Evolutionary conservation across 1,140 invertebrate species (phyloP).

Genomic region (Cotesia typhae): DNA sequence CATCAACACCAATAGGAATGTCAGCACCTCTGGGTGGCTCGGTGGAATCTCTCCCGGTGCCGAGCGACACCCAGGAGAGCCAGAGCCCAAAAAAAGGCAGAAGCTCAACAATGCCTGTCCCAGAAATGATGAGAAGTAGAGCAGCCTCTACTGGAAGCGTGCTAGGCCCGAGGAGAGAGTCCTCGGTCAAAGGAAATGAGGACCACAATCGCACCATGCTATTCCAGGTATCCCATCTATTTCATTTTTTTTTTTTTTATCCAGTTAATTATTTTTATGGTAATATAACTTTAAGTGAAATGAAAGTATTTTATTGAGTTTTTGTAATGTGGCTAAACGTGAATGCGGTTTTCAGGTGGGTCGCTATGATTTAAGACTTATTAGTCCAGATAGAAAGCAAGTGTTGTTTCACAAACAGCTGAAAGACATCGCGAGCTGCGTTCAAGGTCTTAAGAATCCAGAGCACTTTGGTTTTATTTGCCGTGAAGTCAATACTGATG

Average conservation of each 20-base stretch:
- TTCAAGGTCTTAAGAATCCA: slow-evolving; percentile 80
- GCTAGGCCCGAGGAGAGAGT: slow-evolving; percentile 55
- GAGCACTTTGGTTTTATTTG: slow-evolving; percentile 96
- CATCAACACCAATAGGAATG: slow-evolving; percentile 47
- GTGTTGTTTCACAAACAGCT: slow-evolving; percentile 87
- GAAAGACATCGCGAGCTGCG: slow-evolving; percentile 87
- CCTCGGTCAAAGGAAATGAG: slow-evolving; percentile 54
- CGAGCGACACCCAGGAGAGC: slow-evolving; percentile 39
- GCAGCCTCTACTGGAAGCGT: slow-evolving; percentile 65
- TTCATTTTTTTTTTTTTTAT: not conserved
- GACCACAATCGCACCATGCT: slow-evolving; percentile 93
- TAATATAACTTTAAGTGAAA: not conserved
- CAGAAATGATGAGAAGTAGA: slow-evolving; percentile 63
- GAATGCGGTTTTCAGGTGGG: slow-evolving; percentile 73
- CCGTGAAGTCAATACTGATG: slow-evolving; percentile 73
- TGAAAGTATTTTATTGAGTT: slow-evolving; percentile 20
- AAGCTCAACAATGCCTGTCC: slow-evolving; percentile 46
- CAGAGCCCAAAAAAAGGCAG: slow-evolving; percentile 42
- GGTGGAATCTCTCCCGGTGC: slow-evolving; percentile 53
- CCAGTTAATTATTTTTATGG: not conserved
- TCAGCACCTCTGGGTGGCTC: slow-evolving; percentile 51
- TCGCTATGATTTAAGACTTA: slow-evolving; percentile 85
- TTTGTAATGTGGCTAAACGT: slow-evolving; percentile 33
- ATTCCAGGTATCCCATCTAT: slow-evolving; percentile 73
- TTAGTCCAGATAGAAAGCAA: slow-evolving; percentile 91